Base-by-base conservation (phyloP, 2,113 vertebrate genomes). In the Mustela lutreola region DNA sequence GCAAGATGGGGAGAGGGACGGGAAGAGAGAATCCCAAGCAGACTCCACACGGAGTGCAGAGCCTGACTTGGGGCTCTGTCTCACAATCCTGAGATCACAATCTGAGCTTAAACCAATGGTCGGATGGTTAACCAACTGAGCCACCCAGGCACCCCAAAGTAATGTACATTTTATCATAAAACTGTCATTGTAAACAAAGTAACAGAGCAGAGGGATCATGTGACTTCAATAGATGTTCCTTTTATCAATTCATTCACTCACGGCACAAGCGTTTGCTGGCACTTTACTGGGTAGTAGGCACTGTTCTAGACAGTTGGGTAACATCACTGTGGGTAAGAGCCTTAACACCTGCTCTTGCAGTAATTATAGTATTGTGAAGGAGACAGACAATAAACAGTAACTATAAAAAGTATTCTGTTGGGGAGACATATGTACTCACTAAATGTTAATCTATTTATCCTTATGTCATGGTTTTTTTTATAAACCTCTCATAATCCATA, bases 291-390 rank as follows among this genome's bases (percentile, higher is more conserved):
- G 16, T 18, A 21, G 2, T 26, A 50, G 28, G 0, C 67, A 15
- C 4, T 45, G 16, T 56, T 89, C 22, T 60, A 70, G 39, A 88
- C 2, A 48, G 16, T 2, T 79, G 28, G 4, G 26, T 56, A 91
- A 15, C 53, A 94, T 62, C 45, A 14, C 48, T 91, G 26, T 24
- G 24, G n/a, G 56, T 36, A 85, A 89, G 39, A 58, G n/a, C 15
- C 11, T 22, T 63, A 36, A 11, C 8, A 7, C 18, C 33, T 60
- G 16, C 21, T 4, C 1, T 33, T 16, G 14, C n/a, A 0, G n/a
- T 36, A 28, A 8, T 19, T 91, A 28, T 28, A 73, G 10, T 3
- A 9, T 50, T 48, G 7, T 56, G 60, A 88, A 48, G 56, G 36
- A 76, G 26, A 24, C 0, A 56, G 56, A 58, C 58, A 48, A n/a